A percentile compares a stretch with the other conserved stretches of the same genome.
Evolutionary conservation across 2,888 invertebrate genomes (phyloP).

Genomic region (Drosophila melanosoma): DNA sequence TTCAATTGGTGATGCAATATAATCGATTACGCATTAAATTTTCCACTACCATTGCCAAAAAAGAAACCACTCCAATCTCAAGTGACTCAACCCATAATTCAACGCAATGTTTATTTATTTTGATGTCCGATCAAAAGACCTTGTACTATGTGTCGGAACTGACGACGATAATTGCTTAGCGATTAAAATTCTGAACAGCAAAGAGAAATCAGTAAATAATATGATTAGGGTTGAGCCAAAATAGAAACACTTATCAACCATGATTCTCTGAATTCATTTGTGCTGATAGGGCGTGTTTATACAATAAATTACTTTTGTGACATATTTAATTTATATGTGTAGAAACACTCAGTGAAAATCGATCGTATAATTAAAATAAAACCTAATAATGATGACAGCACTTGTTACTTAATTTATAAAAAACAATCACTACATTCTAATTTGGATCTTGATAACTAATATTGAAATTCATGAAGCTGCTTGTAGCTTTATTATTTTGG

Average conservation of each 20-base stretch:
- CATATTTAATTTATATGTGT: not conserved
- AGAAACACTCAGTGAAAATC: not conserved
- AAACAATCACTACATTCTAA: not conserved
- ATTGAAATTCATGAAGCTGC: constrained; percentile 33
- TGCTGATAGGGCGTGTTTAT: constrained; percentile 15
- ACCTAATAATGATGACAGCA: constrained; percentile 19
- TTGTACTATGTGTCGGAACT: constrained; percentile 6
- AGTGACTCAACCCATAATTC: constrained; percentile 14
- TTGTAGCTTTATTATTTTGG: constrained; percentile 9
- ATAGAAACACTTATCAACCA: constrained; percentile 7
- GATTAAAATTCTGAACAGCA: constrained; percentile 3
- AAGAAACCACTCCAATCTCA: constrained; percentile 7
- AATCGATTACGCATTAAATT: constrained; percentile 23
- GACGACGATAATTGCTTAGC: not conserved
- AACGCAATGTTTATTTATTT: constrained; percentile 1
- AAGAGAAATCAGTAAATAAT: constrained; percentile 2
- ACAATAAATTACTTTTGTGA: constrained; percentile 1
- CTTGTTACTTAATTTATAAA: constrained; percentile 5
- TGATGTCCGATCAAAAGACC: constrained; percentile 1
- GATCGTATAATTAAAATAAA: constrained; percentile 32
- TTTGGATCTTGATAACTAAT: constrained; percentile 4
- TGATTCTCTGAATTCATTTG: constrained; percentile 13
- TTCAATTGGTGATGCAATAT: constrained; percentile 31
- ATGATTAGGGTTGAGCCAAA: not conserved
- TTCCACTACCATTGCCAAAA: constrained; percentile 24